These are phyloP conservation scores for Enteromius trimaculatus DNA, from an alignment of 2,797 vertebrate species.

Conservation along the genomic window DNA sequence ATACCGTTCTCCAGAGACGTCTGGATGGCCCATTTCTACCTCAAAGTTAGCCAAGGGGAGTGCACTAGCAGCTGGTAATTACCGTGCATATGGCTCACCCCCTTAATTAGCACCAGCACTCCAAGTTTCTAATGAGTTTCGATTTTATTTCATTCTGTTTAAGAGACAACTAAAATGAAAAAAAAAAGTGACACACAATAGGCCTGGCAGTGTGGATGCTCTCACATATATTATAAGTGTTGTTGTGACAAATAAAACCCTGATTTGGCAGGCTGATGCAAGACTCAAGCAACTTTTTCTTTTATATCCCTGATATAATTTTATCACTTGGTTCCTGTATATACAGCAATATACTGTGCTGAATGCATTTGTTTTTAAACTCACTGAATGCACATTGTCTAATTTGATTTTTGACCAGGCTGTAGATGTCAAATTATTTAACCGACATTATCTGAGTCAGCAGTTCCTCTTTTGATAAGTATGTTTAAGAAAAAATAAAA, in stretches of 20 bases:
- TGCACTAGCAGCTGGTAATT: constrained; percentile 67
- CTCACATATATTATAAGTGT: constrained; percentile 33
- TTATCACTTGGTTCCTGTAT: background rate
- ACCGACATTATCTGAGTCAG: background rate
- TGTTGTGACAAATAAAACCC: constrained; percentile 39
- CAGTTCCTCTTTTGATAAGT: background rate
- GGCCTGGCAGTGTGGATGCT: constrained; percentile 43
- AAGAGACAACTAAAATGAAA: constrained; percentile 46
- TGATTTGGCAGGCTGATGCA: constrained; percentile 35
- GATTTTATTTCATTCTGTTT: constrained; percentile 57
- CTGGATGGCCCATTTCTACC: constrained; percentile 56
- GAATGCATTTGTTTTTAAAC: background rate
- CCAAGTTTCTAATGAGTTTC: constrained; percentile 62
- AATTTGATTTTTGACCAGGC: background rate
- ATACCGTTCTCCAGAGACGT: constrained; percentile 57
- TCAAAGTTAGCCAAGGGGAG: constrained; percentile 61
- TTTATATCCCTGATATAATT: background rate
- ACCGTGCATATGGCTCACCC: constrained; percentile 61
- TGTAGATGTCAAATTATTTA: background rate
- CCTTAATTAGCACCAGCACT: constrained; percentile 62
- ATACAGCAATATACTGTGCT: background rate
- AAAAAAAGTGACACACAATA: constrained; percentile 36
- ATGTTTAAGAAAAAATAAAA: background rate
- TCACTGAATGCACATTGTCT: background rate
- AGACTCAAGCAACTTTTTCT: constrained; percentile 35